These are phyloP conservation scores for Danaus melanippus DNA, from an alignment of 1,140 invertebrate genomes.

Conservation along the genomic window DNA sequence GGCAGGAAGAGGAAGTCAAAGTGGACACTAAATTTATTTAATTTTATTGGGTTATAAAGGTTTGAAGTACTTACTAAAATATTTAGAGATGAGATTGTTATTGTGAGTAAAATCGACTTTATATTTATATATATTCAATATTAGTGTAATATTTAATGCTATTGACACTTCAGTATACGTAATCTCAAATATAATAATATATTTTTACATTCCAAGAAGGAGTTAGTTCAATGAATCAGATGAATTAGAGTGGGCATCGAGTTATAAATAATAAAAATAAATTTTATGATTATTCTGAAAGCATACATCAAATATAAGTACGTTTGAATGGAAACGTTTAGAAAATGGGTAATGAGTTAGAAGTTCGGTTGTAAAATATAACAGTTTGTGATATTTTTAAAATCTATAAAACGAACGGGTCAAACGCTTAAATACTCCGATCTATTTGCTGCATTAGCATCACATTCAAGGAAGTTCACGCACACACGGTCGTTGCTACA, in stretches of 20 bases:
- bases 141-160: no score
- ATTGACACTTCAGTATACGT: no score
- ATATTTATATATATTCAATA: no score
- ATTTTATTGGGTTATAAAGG: no score
- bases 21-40: background rate
- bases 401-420: constrained; percentile 38
- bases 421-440: constrained; percentile 33
- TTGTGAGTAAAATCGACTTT: no score
- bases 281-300: background rate
- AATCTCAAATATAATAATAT: no score
- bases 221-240: no score
- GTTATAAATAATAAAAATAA: constrained; percentile 1
- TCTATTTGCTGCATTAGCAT: constrained; percentile 30
- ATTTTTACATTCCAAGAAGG: no score
- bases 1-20: constrained; percentile 10
- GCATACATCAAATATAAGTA: constrained; percentile 9
- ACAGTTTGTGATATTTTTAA: constrained; percentile 44
- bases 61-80: no score
- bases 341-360: constrained; percentile 29
- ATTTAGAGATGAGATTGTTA: no score
- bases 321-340: constrained; percentile 30
- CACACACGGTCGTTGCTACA: constrained; percentile 21
- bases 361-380: constrained; percentile 36
- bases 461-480: constrained; percentile 23
- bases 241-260: no score